phyloP scores from a whole-genome alignment of 2,113 vertebrate species.

The Clarias magur region DNA sequence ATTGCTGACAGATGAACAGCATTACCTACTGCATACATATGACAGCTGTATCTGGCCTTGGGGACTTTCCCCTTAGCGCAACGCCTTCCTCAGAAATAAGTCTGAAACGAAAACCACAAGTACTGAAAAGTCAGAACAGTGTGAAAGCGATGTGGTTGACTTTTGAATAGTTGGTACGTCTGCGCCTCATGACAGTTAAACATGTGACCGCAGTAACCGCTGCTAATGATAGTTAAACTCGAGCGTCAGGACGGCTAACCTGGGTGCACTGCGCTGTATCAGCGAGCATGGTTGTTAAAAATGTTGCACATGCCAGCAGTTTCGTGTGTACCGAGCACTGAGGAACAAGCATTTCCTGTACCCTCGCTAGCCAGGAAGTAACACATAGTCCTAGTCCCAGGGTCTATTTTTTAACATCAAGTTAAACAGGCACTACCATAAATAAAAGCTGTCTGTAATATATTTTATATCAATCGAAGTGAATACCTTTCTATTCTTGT shows the following conservation, averaged over 20 bases:
- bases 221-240: background rate
- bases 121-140: background rate
- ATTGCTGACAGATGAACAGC: background rate
- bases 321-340: background rate
- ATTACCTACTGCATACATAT: background rate
- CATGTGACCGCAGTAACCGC: background rate
- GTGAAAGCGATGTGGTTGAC: background rate
- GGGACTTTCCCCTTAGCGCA: background rate
- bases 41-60: background rate
- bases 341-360: background rate
- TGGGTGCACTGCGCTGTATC: background rate
- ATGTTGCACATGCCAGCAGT: background rate
- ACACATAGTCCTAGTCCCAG: no score
- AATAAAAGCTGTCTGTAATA: background rate
- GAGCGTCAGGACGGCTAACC: background rate
- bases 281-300: background rate
- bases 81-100: background rate
- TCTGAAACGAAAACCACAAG: background rate
- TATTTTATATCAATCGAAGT: background rate
- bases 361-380: background rate
- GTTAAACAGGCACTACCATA: no score
- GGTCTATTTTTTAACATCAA: no score
- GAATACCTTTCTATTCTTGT: background rate
- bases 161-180: background rate
- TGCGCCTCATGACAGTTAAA: background rate